A percentile compares a stretch with the other conserved stretches of the same genome.
phyloP scores from a whole-genome alignment of 2,113 vertebrate species.

The Monopterus albus region DNA sequence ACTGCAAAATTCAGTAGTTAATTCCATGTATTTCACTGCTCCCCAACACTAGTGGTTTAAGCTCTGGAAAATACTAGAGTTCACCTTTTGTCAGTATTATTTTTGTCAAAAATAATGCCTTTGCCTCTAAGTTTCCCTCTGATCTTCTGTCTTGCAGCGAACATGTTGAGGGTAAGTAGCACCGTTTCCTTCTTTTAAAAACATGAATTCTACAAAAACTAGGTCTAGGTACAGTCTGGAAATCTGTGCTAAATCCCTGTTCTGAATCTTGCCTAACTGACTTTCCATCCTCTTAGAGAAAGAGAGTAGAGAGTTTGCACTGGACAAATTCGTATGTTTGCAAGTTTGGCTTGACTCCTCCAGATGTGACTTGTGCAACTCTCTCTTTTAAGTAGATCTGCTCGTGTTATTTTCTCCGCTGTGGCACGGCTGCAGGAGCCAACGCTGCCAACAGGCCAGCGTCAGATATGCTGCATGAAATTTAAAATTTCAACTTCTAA shows the following conservation, averaged over 20 bases:
- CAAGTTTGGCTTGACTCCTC: conserved; percentile 80
- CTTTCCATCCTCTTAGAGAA: conserved; percentile 35
- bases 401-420: conserved; percentile 20
- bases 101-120: neutral
- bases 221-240: conserved; percentile 41
- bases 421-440: conserved; percentile 49
- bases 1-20: too few species aligned
- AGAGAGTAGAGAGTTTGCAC: conserved; percentile 40
- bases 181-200: neutral
- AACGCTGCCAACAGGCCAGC: conserved; percentile 45
- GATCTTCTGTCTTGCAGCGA: conserved; percentile 82
- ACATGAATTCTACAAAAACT: neutral
- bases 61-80: neutral
- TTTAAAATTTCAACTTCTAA: neutral
- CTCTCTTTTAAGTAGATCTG: conserved; percentile 33
- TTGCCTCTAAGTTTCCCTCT: conserved; percentile 24
- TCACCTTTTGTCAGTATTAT: neutral
- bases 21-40: too few species aligned
- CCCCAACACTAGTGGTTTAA: too few species aligned
- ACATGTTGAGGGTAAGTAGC: conserved; percentile 91
- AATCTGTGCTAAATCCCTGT: conserved; percentile 54
- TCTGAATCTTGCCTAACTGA: conserved; percentile 50
- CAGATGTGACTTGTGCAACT: conserved; percentile 57
- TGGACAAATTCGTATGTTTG: conserved; percentile 52
- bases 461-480: neutral